phyloP scores from a whole-genome alignment of 2,888 invertebrate genomes.

The Drosophila meridionalis region DNA sequence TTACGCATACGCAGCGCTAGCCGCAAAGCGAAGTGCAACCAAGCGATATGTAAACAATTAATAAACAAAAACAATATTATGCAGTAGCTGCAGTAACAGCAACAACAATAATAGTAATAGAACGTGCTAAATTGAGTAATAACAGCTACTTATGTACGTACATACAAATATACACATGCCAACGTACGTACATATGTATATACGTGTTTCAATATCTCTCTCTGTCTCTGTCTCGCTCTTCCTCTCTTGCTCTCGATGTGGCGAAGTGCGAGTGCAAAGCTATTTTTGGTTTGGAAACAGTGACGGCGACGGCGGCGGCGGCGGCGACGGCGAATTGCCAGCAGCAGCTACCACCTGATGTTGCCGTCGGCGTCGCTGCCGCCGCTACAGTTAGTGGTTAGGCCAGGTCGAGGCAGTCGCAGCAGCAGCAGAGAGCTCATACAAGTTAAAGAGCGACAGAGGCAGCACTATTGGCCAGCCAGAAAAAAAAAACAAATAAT shows the following conservation, averaged over 20 bases:
- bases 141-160: constrained; percentile 22
- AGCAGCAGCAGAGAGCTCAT: constrained; percentile 19
- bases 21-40: constrained; percentile 13
- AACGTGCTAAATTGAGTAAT: constrained; percentile 58
- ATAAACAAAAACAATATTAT: constrained; percentile 43
- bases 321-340: constrained; percentile 27
- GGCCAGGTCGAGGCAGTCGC: constrained; percentile 58
- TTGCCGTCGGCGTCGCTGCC: constrained; percentile 19
- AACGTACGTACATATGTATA: constrained; percentile 2
- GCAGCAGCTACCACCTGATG: constrained; percentile 55
- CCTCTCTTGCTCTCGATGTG: constrained; percentile 16
- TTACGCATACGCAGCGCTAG: constrained; percentile 47
- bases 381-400: constrained; percentile 46
- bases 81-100: constrained; percentile 21
- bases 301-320: constrained; percentile 29
- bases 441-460: neutral
- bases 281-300: constrained; percentile 51
- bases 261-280: constrained; percentile 43
- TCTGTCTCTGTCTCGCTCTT: neutral
- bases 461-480: neutral
- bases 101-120: constrained; percentile 24
- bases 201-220: neutral
- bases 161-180: constrained; percentile 11
- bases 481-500: constrained; percentile 2
- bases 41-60: constrained; percentile 43